These are phyloP conservation scores for Yponomeuta cagnagella DNA, from an alignment of 2,888 invertebrate genomes.

Conservation along the genomic window DNA sequence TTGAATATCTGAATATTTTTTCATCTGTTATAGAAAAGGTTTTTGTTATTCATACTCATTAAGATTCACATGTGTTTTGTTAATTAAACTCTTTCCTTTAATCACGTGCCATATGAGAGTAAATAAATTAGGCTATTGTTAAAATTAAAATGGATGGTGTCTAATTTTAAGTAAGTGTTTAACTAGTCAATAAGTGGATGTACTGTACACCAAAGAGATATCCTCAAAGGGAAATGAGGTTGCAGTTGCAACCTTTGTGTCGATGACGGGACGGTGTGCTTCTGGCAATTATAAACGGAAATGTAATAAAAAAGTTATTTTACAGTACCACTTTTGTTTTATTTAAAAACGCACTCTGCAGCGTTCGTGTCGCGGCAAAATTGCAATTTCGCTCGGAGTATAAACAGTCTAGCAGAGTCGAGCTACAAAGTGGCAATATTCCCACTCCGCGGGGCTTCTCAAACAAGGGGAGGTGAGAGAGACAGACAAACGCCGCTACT, in stretches of 20 bases:
- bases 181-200: constrained; percentile 49
- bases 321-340: constrained; percentile 44
- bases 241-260: neutral
- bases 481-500: constrained; percentile 32
- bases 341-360: constrained; percentile 19
- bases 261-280: constrained; percentile 39
- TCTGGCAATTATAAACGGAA: constrained; percentile 50
- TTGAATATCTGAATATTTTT: too few relatives aligned
- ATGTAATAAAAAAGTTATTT: constrained; percentile 65
- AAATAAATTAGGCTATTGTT: constrained; percentile 11
- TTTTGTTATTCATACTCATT: neutral
- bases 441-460: constrained; percentile 70
- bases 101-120: constrained; percentile 20
- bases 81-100: neutral
- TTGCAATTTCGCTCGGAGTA: constrained; percentile 62
- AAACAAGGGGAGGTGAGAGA: constrained; percentile 63
- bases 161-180: constrained; percentile 51
- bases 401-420: constrained; percentile 63
- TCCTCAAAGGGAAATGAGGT: neutral
- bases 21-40: neutral
- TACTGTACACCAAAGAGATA: constrained; percentile 32
- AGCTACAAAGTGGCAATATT: constrained; percentile 75
- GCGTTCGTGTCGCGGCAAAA: constrained; percentile 38
- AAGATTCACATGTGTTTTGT: neutral
- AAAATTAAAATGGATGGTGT: constrained; percentile 25